Base-by-base conservation (phyloP, 2,888 invertebrate genomes). In the Agrotis exclamationis region DNA sequence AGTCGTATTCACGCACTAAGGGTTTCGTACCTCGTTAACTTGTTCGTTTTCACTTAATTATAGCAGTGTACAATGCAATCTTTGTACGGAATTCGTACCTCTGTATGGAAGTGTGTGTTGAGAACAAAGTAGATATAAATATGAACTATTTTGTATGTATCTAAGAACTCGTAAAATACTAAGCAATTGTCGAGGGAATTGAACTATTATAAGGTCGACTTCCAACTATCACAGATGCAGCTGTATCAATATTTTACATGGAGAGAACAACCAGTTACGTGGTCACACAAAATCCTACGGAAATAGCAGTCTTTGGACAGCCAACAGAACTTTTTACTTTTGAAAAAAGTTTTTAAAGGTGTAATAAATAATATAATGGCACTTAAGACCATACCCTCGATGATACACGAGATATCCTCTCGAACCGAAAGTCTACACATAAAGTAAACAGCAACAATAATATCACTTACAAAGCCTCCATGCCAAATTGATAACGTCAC, bases 401-500 rank as follows among this genome's bases (percentile, higher is more conserved):
- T 7, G 33, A 33, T 33, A 39, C 39, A 39, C 39, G 11, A 39
- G 33, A 33, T 4, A n/a, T n/a, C 14, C 6, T 33, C 24, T 39
- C 22, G 16, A 51, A 13, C 59, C n/a, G 2, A 28, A 45, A 51
- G 24, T 54, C 28, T 16, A 68, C 62, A 58, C 11, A 69, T 20
- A 24, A 63, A 53, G 58, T 58, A 63, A 63, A 54, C 53, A 58
- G 33, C 45, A 24, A 74, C 57, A 59, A 68, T 48, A 56, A 59
- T 51, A 74, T 63, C 57, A 59, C 47, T 65, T 63, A 63, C 65
- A 79, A 79, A 68, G 70, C 33, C 65, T 67, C 59, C 33, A 66
- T 44, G 57, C 57, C 60, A 59, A 72, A 77, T 72, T 80, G 75
- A 80, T 74, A 82, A 77, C 60, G 24, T 57, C 53, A 71, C 68